Conservation (phyloP, 2,113 vertebrate genomes). For the Takifugu flavidus region DNA sequence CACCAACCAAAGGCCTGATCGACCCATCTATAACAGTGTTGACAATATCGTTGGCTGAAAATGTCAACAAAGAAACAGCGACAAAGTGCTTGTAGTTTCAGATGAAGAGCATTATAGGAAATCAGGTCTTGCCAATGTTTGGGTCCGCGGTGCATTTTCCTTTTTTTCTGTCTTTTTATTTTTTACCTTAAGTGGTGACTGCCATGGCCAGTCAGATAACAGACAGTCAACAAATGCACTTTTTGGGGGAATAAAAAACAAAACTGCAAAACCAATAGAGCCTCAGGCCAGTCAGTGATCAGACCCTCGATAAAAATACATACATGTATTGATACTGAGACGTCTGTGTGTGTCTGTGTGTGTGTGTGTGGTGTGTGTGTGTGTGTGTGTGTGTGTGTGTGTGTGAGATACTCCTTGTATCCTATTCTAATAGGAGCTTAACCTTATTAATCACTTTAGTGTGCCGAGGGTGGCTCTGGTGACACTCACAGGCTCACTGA, state of each 20-base stretch:
- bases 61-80: background rate
- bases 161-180: background rate
- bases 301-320: background rate
- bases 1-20: background rate
- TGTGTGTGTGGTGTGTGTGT: slow-evolving; percentile 1
- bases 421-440: slow-evolving; percentile 66
- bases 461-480: slow-evolving; percentile 53
- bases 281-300: too few species aligned
- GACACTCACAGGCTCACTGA: slow-evolving; percentile 37
- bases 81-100: background rate
- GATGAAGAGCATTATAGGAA: too few species aligned
- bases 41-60: background rate
- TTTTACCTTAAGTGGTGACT: background rate
- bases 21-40: background rate
- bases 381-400: background rate
- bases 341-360: slow-evolving; percentile 17
- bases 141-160: background rate
- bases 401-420: slow-evolving; percentile 26
- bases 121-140: too few species aligned
- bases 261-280: background rate
- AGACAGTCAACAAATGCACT: too few species aligned
- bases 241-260: background rate
- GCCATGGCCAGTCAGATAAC: too few species aligned
- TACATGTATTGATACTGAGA: slow-evolving; percentile 35
- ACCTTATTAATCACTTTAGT: slow-evolving; percentile 74